Evolutionary conservation across 2,797 vertebrate genomes (phyloP).

Genomic region (Stomatorhinus walkeri): DNA sequence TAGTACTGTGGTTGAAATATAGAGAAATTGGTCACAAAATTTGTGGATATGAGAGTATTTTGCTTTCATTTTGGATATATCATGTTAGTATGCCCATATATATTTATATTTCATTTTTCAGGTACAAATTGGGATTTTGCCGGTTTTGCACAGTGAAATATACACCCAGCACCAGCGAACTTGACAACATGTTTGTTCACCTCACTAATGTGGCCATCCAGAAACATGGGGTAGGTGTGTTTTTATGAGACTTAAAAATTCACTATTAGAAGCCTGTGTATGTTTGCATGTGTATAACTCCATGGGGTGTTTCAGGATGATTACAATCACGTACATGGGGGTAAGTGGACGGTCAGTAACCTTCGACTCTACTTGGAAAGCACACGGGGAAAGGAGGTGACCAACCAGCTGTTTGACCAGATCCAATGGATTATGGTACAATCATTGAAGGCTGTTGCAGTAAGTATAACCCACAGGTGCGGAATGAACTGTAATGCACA

Average conservation of each 20-base stretch:
- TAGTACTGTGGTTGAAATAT: neutral
- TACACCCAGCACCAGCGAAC: conserved; percentile 88
- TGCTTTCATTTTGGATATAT: neutral
- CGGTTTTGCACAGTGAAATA: conserved; percentile 98
- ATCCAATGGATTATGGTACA: conserved; percentile 98
- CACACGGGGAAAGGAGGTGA: conserved; percentile 89
- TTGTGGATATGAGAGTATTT: neutral
- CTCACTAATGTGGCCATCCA: conserved; percentile 98
- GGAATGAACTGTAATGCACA: neutral
- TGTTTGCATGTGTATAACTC: neutral
- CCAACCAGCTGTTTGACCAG: conserved; percentile 86
- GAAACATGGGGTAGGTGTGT: conserved; percentile 83
- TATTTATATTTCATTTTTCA: conserved; percentile 36
- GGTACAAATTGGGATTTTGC: conserved; percentile 98
- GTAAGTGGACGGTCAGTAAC: conserved; percentile 96
- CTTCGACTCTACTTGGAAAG: conserved; percentile 91
- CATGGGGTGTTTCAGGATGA: conserved; percentile 68
- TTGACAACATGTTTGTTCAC: conserved; percentile 98
- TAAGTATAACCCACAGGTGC: neutral
- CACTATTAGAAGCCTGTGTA: neutral
- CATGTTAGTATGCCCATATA: neutral
- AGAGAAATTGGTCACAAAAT: neutral
- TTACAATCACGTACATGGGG: conserved; percentile 96
- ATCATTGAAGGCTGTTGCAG: conserved; percentile 74
- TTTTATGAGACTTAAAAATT: neutral